Base-by-base conservation (phyloP, 2,888 invertebrate species). In the Mesorhabditis belari region DNA sequence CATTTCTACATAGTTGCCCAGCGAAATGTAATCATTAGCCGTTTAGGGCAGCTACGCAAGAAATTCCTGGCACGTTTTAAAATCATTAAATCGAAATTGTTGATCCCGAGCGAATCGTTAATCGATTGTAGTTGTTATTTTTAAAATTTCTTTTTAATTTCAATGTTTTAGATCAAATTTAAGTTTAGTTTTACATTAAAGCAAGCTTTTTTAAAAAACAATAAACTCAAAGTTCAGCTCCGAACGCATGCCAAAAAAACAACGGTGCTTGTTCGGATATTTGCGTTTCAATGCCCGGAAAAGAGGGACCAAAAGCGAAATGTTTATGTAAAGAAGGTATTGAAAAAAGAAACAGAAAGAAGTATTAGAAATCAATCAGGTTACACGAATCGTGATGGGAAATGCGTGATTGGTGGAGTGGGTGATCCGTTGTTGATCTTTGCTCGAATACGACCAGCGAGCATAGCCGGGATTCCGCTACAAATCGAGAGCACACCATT, bases 401-500 rank as follows among this genome's bases (percentile, higher is more conserved):
- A 27, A 9, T 21, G 53, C n/a, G 23, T 21, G 4, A 9, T 19
- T 0, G 52, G 24, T 4, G 21, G 53, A 12, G 50, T 58, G 24
- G 58, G 61, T n/a, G 49, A 57, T 17, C 62, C 62, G 5, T 50
- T 74, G 82, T 81, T 90, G 54, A 80, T 89, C 21, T 85, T 87
- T 74, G 86, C 86, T 17, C 87, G 87, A 82, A 86, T 86, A 62
- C 84, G 85, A 66, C 88, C 90, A 65, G 86, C 88, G 23, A 86
- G 88, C 82, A 88, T 91, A 70, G 87, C 87, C 79, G 88, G 88
- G 51, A 85, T 90, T 67, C 81, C 83, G 17, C 68, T 83, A 67
- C 73, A 77, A 53, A 58, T 74, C 24, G 63, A 50, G 6, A 9
- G n/a, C 12, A 35, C 44, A n/a, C 12, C 44, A n/a, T 50, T 69